Evolutionary conservation across 2,113 vertebrate genomes (phyloP), one percentile per base, ranked within the genome.

Genomic region (Callipepla squamata): DNA sequence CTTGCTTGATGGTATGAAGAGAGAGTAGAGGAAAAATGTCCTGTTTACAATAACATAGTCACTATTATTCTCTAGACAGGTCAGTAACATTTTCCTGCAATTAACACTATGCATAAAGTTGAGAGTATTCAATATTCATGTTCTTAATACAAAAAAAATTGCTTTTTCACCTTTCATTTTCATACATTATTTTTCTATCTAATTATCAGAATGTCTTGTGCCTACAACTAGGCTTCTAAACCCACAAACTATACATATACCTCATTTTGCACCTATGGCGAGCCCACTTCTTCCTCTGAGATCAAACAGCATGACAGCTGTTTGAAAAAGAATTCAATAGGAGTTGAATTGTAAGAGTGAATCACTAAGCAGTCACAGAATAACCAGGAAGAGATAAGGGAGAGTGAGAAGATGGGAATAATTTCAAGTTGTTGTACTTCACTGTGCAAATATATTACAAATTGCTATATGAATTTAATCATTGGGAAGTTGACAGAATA

Each of bases 171-270:
- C 75, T 93, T 81, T 36, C 58, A 12, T 5, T 40, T 77, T 38
- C 0, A 0, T 30, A 57, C 4, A 9, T 36, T 30, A 5, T 58
- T 18, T 66, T 62, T 36, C 30, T 26, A 55, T 30, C 8, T 59
- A 21, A 8, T 47, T 82, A 80, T 19, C 44, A 48, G 40, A 67
- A 66, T 13, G 13, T n/a, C 40, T 76, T 83, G 34, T 80, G 34
- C 7, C 7, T 80, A 65, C 17, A 68, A 15, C 22, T 18, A 28
- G 36, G 36, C 42, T 83, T 82, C 44, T 65, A 74, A 76, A 77
- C 4, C 6, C 15, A 78, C 4, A 66, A 30, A 9, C 28, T 21
- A 38, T 3, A 48, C 7, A 9, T 4, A 1, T 10, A 7, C 84
- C 48, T 80, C 26, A 58, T 62, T 77, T 91, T 66, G 85, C 15